Evolutionary conservation across 2,888 invertebrate genomes (phyloP), one percentile per base, ranked within the genome.

Genomic region (Osmoderma eremita): DNA sequence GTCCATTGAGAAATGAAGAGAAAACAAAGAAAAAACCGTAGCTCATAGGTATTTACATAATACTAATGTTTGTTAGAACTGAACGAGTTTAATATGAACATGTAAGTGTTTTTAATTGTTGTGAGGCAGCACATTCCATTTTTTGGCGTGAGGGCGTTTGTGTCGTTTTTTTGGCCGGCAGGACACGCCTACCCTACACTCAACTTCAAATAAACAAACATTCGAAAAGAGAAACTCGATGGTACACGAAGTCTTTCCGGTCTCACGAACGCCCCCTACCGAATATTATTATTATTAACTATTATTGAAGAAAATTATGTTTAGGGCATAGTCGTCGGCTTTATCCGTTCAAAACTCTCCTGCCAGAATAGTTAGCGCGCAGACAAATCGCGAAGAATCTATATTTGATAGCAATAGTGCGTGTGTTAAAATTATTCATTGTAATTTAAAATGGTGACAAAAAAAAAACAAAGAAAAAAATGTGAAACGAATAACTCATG

Each of bases 281-380:
- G 30, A 30, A 63, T 50, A 54, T 62, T 49, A 30, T 30, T 30
- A 30, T 30, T 30, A 30, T 30, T 30, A 6, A 30, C 10, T 30
- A 30, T 30, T 30, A 6, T 4, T 4, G 30, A 30, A 2, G 6
- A 17, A 51, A 58, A 63, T 58, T 67, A 64, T 51, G 64, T 67
- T 49, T 58, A 65, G 51, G 51, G 77, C 76, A 76, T 79, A 81
- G 80, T 78, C 30, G 30, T 30, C 30, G 77, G 82, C 82, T 83
- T 82, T 82, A 81, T 82, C 82, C 83, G 81, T 82, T 63, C 79
- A 79, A 30, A n/a, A 76, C 78, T 82, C 82, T 82, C 82, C 82
- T 82, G 82, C 82, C 83, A 82, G 77, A 75, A 73, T 64, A 56
- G 67, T 70, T 75, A 74, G 75, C 76, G 76, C 76, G 76, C 76